Conservation (phyloP, 2,797 vertebrate species). For the Oreochromis mossambicus region DNA sequence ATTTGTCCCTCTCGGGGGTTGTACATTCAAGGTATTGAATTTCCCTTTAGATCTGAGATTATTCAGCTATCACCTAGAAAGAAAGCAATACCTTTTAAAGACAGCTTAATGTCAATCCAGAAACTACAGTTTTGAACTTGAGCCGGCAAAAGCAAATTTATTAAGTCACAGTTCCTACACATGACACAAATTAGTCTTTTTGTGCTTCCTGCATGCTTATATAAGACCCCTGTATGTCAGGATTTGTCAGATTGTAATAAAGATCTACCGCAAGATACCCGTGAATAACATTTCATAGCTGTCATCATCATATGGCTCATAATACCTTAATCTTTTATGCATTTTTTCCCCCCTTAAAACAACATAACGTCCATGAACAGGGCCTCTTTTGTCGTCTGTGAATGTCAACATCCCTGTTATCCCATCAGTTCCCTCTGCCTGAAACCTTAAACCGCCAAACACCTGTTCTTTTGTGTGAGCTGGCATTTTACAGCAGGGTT, state of each 20-base stretch:
- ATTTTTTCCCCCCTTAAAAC: constrained; percentile 65
- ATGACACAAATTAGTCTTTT: background rate
- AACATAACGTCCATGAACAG: constrained; percentile 69
- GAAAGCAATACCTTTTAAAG: constrained; percentile 24
- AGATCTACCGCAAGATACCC: constrained; percentile 38
- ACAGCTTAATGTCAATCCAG: background rate
- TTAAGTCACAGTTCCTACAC: background rate
- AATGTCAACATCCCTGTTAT: constrained; percentile 78
- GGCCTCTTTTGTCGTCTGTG: constrained; percentile 67
- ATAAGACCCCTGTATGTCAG: background rate
- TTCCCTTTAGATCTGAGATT: constrained; percentile 39
- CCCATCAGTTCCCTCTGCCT: constrained; percentile 59
- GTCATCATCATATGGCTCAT: constrained; percentile 55
- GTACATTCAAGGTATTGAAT: constrained; percentile 53
- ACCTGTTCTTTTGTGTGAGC: constrained; percentile 81
- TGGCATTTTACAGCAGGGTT: constrained; percentile 71
- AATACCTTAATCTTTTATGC: constrained; percentile 63
- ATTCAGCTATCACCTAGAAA: constrained; percentile 21
- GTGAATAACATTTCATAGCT: constrained; percentile 57
- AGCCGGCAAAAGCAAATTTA: background rate
- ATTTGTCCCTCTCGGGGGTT: constrained; percentile 35
- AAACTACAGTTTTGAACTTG: background rate
- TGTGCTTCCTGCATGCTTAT: background rate
- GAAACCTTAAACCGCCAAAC: constrained; percentile 78
- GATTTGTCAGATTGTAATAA: constrained; percentile 41